Evolutionary conservation across 2,113 vertebrate genomes (phyloP).

Genomic region (Atrichornis clamosus): DNA sequence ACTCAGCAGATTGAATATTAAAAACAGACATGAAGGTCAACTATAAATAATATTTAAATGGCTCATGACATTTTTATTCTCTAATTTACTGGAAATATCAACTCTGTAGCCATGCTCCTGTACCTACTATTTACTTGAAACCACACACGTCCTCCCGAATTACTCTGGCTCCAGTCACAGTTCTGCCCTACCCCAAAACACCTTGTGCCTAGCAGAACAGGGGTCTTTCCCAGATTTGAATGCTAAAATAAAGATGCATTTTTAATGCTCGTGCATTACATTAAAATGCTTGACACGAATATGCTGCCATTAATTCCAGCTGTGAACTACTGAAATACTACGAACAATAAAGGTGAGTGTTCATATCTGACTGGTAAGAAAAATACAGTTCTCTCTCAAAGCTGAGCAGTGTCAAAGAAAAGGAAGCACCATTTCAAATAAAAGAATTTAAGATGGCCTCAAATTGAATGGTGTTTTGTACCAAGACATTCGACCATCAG

Average conservation of each 20-base stretch:
- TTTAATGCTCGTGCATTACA: neutral
- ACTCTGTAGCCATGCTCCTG: neutral
- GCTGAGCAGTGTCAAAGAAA: neutral
- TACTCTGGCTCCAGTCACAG: neutral
- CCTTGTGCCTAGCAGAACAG: neutral
- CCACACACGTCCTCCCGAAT: neutral
- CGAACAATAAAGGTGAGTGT: neutral
- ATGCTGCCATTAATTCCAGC: neutral
- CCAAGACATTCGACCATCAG: neutral
- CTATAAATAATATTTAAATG: slow-evolving; percentile 54
- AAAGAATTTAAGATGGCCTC: neutral
- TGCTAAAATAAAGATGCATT: neutral
- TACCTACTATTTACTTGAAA: neutral
- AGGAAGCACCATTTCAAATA: neutral
- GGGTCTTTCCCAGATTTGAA: neutral
- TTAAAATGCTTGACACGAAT: neutral
- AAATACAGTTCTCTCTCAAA: neutral
- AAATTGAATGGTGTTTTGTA: neutral
- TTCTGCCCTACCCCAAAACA: neutral
- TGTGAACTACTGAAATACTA: neutral
- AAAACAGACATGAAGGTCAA: slow-evolving; percentile 49
- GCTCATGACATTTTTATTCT: slow-evolving; percentile 25
- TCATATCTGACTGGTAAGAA: neutral
- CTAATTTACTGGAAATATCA: slow-evolving; percentile 41
- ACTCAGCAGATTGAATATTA: slow-evolving; percentile 49